These are phyloP conservation scores for Agelaius phoeniceus DNA, from an alignment of 2,113 vertebrate species.

Conservation along the genomic window DNA sequence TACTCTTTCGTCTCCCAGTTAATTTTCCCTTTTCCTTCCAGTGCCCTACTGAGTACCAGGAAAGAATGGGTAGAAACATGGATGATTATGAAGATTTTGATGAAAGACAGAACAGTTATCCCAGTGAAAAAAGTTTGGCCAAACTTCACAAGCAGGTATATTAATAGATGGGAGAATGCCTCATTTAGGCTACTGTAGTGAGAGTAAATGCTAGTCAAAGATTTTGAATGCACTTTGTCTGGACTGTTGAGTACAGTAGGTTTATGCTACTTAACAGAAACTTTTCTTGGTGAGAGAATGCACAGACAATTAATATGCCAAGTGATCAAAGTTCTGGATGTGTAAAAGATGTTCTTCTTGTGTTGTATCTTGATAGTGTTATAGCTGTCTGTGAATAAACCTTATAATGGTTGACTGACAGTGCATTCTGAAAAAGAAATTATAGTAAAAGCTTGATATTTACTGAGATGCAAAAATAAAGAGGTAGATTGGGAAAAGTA, in stretches of 20 bases:
- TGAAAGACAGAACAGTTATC: constrained; percentile 83
- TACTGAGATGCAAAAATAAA: neutral
- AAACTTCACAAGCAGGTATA: constrained; percentile 92
- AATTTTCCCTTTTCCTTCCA: constrained; percentile 55
- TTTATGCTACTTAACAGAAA: neutral
- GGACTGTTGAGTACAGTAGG: neutral
- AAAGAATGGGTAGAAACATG: constrained; percentile 87
- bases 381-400: neutral
- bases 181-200: neutral
- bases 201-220: neutral
- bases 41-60: constrained; percentile 89
- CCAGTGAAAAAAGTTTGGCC: constrained; percentile 83
- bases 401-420: neutral
- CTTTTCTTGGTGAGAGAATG: neutral
- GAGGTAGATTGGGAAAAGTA: neutral
- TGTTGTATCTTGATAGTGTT: neutral
- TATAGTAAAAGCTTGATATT: neutral
- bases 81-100: constrained; percentile 97
- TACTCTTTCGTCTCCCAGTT: neutral
- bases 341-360: neutral
- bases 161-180: neutral
- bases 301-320: neutral
- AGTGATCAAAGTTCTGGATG: neutral
- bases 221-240: neutral
- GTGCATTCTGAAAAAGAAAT: neutral